Evolutionary conservation across 2,888 invertebrate species (phyloP).

Genomic region (Chrysomela aeneicollis): DNA sequence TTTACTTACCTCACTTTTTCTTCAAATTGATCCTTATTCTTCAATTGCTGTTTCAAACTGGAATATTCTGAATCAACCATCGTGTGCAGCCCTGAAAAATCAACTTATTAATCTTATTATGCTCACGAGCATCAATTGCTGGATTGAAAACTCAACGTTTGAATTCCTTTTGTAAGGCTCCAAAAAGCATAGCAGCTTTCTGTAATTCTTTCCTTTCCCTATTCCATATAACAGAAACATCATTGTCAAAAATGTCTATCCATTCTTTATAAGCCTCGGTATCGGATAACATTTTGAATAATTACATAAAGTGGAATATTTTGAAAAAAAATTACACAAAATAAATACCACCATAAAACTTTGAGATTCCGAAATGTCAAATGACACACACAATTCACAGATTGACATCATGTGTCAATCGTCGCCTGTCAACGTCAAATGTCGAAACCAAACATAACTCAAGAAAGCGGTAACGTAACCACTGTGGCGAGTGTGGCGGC

Average conservation of each 20-base stretch:
- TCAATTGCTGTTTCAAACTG: conserved; percentile 29
- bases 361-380: no score
- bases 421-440: no score
- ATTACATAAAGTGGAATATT: no score
- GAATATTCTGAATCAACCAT: conserved; percentile 29
- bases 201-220: conserved; percentile 41
- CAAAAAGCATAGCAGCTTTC: conserved; percentile 41
- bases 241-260: conserved; percentile 44
- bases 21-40: conserved; percentile 29
- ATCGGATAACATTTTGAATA: conserved; percentile 12
- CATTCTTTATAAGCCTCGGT: conserved; percentile 39
- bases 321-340: not conserved
- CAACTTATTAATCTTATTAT: not conserved
- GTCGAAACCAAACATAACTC: no score
- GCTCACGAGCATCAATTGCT: not conserved
- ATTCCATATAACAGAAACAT: conserved; percentile 38
- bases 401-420: no score
- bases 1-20: conserved; percentile 14
- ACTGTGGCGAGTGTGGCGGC: no score
- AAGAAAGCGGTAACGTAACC: no score
- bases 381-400: no score
- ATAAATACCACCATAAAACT: not conserved
- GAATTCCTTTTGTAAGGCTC: conserved; percentile 44
- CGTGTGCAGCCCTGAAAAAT: conserved; percentile 30
- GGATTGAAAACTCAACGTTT: conserved; percentile 32